Conservation (phyloP, 1,140 invertebrate genomes). For the Coenobita brevimanus region DNA sequence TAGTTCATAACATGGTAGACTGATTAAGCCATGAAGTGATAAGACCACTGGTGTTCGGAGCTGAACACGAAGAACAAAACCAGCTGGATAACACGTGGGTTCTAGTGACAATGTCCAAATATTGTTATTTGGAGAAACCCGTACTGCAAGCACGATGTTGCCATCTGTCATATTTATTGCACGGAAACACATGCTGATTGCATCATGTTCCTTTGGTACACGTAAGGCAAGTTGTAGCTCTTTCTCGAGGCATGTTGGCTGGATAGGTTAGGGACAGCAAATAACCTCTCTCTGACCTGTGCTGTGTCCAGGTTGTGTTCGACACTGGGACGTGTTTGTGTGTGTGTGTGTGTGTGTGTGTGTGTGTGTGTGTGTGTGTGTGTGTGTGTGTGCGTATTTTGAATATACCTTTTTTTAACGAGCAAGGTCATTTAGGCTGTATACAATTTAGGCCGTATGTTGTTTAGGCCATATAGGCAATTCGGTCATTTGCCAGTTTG, state of each 20-base stretch:
- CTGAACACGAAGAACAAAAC: constrained; percentile 16
- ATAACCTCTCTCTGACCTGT: not conserved
- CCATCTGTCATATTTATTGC: constrained; percentile 18
- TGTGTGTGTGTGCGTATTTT: no score
- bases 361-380: no score
- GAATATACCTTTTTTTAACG: no score
- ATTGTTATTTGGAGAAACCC: constrained; percentile 27
- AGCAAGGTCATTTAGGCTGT: no score
- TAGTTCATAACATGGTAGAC: constrained; percentile 1
- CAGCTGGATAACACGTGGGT: constrained; percentile 12
- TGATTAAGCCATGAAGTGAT: no score
- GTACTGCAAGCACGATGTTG: constrained; percentile 32
- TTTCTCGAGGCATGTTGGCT: not conserved
- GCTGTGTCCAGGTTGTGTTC: not conserved
- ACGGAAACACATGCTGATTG: constrained; percentile 31
- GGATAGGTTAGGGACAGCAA: not conserved
- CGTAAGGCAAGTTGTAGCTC: constrained; percentile 13
- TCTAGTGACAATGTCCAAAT: constrained; percentile 12
- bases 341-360: no score
- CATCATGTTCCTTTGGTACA: constrained; percentile 20
- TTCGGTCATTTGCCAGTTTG: no score
- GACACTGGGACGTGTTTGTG: no score
- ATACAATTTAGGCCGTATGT: no score
- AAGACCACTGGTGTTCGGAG: not conserved
- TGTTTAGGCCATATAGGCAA: no score